phyloP scores from a whole-genome alignment of 2,888 invertebrate species.

The Neelides folsomi region DNA sequence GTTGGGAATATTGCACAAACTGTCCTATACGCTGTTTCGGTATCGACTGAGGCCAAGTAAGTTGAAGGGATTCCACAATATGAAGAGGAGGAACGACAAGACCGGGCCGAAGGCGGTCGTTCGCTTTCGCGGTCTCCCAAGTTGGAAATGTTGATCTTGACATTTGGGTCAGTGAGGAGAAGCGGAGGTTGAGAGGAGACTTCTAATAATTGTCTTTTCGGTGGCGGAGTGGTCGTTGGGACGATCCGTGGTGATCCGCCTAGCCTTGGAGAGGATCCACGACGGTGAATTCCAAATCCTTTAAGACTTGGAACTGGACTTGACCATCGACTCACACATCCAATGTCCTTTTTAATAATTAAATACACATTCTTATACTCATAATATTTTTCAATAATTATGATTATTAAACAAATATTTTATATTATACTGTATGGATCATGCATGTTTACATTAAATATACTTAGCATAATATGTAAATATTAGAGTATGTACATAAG shows the following conservation, averaged over 20 bases:
- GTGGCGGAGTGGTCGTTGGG: slow-evolving; percentile 29
- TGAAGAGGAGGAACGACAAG: slow-evolving; percentile 26
- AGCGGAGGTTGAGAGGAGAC: slow-evolving; percentile 1
- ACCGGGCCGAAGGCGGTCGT: slow-evolving; percentile 25
- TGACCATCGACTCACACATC: slow-evolving; percentile 31
- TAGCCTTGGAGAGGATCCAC: slow-evolving; percentile 32
- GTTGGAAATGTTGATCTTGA: too few relatives aligned
- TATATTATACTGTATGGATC: too few relatives aligned
- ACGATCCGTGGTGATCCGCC: slow-evolving; percentile 31
- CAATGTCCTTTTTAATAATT: too few relatives aligned
- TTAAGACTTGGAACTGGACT: slow-evolving; percentile 32
- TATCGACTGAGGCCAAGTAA: slow-evolving; percentile 29
- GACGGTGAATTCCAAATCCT: slow-evolving; percentile 27
- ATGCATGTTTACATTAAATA: too few relatives aligned
- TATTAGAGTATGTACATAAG: too few relatives aligned
- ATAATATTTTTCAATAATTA: too few relatives aligned
- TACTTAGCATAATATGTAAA: too few relatives aligned
- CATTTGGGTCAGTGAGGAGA: too few relatives aligned
- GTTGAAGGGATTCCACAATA: slow-evolving; percentile 24
- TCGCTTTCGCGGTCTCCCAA: slow-evolving; percentile 10
- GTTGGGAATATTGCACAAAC: slow-evolving; percentile 66
- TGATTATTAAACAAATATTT: too few relatives aligned
- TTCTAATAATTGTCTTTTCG: slow-evolving; percentile 14
- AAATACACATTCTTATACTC: too few relatives aligned
- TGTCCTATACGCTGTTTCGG: slow-evolving; percentile 31